Base-by-base conservation (phyloP, 2,797 vertebrate genomes). In the Apogon hyalosoma region DNA sequence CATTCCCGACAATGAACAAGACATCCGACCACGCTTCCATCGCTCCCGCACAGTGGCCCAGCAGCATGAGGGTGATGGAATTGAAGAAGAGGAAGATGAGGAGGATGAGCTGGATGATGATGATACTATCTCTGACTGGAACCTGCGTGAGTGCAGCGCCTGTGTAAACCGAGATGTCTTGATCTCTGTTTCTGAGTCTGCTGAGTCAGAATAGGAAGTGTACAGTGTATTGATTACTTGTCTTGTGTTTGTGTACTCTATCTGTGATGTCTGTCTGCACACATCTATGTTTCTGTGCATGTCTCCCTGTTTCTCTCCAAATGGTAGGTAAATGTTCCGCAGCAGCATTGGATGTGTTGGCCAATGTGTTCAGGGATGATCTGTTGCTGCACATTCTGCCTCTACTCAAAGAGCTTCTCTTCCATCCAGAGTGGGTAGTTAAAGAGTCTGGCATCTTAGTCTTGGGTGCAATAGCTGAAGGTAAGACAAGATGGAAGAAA, bases 391-490 rank as follows among this genome's bases (percentile, higher is more conserved):
- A 96, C 86, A 94, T 98, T 76, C 93, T 98, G 77, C 97, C 96
- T 0, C 93, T 98, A 6, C 92, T 98, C 84, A 98, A 98, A 86
- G 97, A 98, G 83, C 89, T 98, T 68, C 96, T 98, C 52, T 98
- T 98, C 90, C 96, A 98, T 74, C 96, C 93, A 0, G 97, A 98
- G 46, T 98, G 97, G 97, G 95, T 96, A 41, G 90, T 98, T 67
- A 98, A 98, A 89, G 97, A 98, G 93, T 98, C 97, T 0, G 97
- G 97, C 83, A 98, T 98, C 80, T 92, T 98, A 43, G 97, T 98
- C 81, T 94, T 98, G 85, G 97, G 97, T 36, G 97, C 97, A 74
- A 97, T 98, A 80, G 97, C 97, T 77, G 97, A 98, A 95, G 97
- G 97, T 89, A 76, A 76, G 52, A 55, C 6, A 7, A 19, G 21